phyloP scores from a whole-genome alignment of 2,113 vertebrate species.

The Aphelocoma coerulescens region DNA sequence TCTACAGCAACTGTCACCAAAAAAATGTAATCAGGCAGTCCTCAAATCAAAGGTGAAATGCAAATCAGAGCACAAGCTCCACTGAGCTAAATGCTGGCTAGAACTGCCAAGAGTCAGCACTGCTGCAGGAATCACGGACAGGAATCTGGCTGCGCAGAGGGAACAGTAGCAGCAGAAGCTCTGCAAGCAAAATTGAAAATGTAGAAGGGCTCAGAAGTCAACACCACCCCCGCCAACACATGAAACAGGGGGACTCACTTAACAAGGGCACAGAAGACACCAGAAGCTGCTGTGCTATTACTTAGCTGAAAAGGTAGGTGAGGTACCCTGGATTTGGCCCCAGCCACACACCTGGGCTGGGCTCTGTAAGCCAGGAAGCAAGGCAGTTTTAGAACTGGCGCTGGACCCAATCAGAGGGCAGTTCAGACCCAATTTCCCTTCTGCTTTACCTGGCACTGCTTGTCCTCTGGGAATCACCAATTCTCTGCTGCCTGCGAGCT shows the following conservation, averaged over 20 bases:
- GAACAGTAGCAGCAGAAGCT: not conserved
- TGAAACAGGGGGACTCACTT: not conserved
- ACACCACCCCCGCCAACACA: not conserved
- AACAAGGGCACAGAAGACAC: not conserved
- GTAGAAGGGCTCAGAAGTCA: not conserved
- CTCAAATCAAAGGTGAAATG: conserved; percentile 2
- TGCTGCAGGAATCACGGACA: not conserved
- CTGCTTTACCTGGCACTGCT: conserved; percentile 62
- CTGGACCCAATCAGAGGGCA: not conserved
- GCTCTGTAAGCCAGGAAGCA: not conserved
- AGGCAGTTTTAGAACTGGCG: not conserved
- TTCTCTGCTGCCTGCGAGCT: conserved; percentile 8
- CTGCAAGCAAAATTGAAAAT: not conserved
- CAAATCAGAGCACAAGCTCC: not conserved
- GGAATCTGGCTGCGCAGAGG: not conserved
- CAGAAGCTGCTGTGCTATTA: not conserved
- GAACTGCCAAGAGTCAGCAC: not conserved
- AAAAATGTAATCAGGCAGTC: not conserved
- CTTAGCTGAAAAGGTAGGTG: not conserved
- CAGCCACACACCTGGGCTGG: not conserved
- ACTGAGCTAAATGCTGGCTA: not conserved
- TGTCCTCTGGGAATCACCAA: conserved; percentile 60
- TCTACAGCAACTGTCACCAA: not conserved
- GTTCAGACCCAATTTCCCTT: not conserved
- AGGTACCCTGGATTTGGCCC: not conserved